phyloP scores from a whole-genome alignment of 2,113 vertebrate species.

The human (Homo sapiens) region DNA sequence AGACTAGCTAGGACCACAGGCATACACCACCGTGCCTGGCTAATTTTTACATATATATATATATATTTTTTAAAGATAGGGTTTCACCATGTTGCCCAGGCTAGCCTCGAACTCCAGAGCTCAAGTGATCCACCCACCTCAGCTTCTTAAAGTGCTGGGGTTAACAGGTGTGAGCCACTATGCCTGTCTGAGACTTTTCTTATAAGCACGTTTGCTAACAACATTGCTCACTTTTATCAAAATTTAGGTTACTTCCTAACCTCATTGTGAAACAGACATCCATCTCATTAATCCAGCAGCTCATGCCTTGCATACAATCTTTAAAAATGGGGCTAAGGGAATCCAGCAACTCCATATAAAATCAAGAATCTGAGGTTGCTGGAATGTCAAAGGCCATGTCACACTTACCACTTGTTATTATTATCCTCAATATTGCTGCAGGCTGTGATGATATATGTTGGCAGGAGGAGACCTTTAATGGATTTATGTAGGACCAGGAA shows the following conservation, averaged over 20 bases:
- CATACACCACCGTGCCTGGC: too few species aligned
- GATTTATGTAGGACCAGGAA: slow-evolving; percentile 11
- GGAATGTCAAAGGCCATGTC: not conserved
- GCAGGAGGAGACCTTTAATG: not conserved
- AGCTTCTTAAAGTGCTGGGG: too few species aligned
- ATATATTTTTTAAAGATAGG: too few species aligned
- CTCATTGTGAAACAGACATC: not conserved
- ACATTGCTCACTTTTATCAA: not conserved
- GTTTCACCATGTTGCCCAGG: too few species aligned
- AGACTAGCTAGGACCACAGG: too few species aligned
- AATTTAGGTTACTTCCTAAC: not conserved
- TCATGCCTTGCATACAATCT: not conserved
- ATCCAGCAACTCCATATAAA: not conserved
- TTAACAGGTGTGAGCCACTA: too few species aligned
- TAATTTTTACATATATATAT: too few species aligned
- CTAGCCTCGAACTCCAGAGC: too few species aligned
- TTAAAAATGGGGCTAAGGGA: not conserved
- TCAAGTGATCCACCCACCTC: too few species aligned
- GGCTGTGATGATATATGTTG: not conserved
- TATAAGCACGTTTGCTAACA: not conserved
- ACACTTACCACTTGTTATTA: not conserved
- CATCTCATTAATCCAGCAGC: not conserved
- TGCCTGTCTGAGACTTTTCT: not conserved
- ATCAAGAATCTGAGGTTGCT: not conserved
- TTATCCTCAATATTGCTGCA: not conserved